Conservation (phyloP, 2,888 invertebrate genomes). For the Brachypalpus laphriformis region DNA sequence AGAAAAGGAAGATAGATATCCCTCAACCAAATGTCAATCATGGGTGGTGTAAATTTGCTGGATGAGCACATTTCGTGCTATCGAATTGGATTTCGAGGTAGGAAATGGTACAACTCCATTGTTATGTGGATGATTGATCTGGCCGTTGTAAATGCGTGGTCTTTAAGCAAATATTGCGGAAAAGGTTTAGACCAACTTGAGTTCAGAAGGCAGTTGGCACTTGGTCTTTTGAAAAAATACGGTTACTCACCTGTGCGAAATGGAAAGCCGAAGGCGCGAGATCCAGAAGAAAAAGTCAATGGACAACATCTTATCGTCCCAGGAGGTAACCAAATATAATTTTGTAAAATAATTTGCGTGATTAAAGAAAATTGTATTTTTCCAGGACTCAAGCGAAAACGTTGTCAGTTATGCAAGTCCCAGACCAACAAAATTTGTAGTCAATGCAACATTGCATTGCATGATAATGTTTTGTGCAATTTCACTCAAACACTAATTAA, state of each 20-base stretch:
- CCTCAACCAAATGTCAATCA: background rate
- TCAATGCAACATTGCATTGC: conserved; percentile 2
- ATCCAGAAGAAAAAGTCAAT: background rate
- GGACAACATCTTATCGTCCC: conserved; percentile 1
- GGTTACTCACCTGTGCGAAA: background rate
- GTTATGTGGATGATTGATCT: conserved; percentile 8
- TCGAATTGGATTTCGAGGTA: background rate
- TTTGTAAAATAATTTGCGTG: background rate
- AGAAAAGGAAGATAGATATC: background rate
- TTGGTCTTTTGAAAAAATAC: background rate
- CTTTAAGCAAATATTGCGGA: conserved; percentile 2
- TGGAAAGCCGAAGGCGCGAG: background rate
- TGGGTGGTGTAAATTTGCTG: conserved; percentile 2
- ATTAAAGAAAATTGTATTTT: background rate
- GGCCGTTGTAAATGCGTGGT: background rate
- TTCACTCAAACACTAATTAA: background rate
- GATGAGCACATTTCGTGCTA: background rate
- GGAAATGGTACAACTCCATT: background rate
- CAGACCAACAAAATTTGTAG: background rate
- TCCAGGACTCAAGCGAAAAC: background rate
- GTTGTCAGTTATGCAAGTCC: background rate
- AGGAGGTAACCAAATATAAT: background rate
- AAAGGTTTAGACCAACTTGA: conserved; percentile 5
- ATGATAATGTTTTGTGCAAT: background rate
- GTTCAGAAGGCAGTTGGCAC: conserved; percentile 1